These are phyloP conservation scores for Macaria notata DNA, from an alignment of 2,888 invertebrate species.

Conservation along the genomic window DNA sequence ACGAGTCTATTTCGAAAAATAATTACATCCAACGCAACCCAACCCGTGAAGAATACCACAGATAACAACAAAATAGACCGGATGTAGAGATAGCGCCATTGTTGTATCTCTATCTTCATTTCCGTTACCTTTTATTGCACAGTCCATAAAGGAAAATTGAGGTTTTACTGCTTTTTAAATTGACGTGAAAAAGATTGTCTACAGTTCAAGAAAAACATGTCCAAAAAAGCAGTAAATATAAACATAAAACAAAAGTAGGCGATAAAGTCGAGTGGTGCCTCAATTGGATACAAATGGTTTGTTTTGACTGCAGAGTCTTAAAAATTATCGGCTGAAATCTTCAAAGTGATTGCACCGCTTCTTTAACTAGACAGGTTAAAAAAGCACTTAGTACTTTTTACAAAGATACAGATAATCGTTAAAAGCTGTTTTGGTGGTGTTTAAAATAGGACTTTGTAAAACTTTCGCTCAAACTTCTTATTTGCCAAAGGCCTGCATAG, in stretches of 20 bases:
- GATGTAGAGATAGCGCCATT: conserved; percentile 59
- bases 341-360: conserved; percentile 53
- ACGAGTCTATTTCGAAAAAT: conserved; percentile 65
- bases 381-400: conserved; percentile 11
- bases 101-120: conserved; percentile 55
- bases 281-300: conserved; percentile 74
- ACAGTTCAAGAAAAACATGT: conserved; percentile 27
- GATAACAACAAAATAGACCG: conserved; percentile 61
- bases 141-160: conserved; percentile 52
- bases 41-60: conserved; percentile 45
- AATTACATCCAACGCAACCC: conserved; percentile 54
- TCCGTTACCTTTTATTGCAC: conserved; percentile 55
- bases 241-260: conserved; percentile 60
- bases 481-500: not conserved
- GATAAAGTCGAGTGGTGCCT: conserved; percentile 72
- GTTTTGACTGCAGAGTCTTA: conserved; percentile 73
- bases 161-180: conserved; percentile 46
- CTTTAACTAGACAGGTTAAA: conserved; percentile 34
- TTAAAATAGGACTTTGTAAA: not conserved
- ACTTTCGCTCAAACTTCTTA: not conserved
- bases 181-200: conserved; percentile 39
- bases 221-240: conserved; percentile 60
- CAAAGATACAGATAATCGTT: not conserved
- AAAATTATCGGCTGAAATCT: conserved; percentile 64
- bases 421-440: conserved; percentile 14